Conservation (phyloP, 1,140 invertebrate species). For the Carcinoscorpius rotundicauda region DNA sequence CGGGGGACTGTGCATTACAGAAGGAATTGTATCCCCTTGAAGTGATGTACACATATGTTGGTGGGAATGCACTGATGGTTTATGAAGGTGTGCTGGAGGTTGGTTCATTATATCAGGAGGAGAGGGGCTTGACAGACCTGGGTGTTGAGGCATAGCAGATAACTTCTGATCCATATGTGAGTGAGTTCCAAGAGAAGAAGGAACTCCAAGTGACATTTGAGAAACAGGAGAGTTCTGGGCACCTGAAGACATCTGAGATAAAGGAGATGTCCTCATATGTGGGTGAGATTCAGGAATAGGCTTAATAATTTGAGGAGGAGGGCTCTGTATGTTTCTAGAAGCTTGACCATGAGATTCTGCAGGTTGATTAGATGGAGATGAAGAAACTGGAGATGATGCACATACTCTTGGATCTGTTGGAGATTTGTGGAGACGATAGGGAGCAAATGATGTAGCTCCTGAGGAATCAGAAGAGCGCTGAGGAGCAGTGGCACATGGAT, state of each 20-base stretch:
- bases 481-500: neutral
- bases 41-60: neutral
- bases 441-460: neutral
- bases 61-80: neutral
- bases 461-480: neutral
- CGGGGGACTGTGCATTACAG: neutral
- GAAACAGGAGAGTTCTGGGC: slow-evolving; percentile 7
- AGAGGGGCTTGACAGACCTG: slow-evolving; percentile 14
- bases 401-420: neutral
- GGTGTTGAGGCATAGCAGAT: slow-evolving; percentile 10
- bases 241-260: too few species aligned
- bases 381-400: too few species aligned
- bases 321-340: neutral
- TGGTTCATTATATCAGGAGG: slow-evolving; percentile 8
- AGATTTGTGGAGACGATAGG: neutral
- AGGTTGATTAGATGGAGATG: too few species aligned
- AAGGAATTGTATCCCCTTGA: neutral
- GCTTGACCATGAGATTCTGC: too few species aligned
- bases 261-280: neutral
- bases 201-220: slow-evolving; percentile 14
- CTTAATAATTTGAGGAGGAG: slow-evolving; percentile 1
- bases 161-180: slow-evolving; percentile 10
- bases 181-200: slow-evolving; percentile 14
- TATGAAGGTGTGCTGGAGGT: neutral
- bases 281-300: slow-evolving; percentile 11